Percentiles rank a stretch among this genome's conserved stretches.
Conservation (phyloP, 2,888 invertebrate genomes). For the Omphaloscelis lunosa region DNA sequence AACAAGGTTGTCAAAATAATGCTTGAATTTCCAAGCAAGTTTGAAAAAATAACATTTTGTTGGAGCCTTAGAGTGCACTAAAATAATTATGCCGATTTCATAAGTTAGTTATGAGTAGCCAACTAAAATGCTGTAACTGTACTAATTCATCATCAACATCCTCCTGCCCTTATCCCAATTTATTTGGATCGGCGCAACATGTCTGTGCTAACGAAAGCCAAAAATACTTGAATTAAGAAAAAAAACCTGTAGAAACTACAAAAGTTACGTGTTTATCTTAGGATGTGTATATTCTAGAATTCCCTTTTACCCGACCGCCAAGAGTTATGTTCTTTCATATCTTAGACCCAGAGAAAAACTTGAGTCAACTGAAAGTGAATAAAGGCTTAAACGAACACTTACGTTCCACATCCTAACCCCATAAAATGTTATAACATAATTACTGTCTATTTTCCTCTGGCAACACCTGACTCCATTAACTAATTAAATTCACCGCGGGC, state of each 20-base stretch:
- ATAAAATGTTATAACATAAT: constrained; percentile 50
- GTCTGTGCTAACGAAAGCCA: not conserved
- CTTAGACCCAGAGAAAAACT: not conserved
- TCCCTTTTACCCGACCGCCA: not conserved
- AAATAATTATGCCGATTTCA: not conserved
- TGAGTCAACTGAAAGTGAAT: not conserved
- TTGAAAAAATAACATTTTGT: not conserved
- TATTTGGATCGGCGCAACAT: not conserved
- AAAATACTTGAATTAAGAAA: not conserved
- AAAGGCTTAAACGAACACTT: not conserved
- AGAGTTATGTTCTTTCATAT: too few species aligned
- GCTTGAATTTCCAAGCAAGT: not conserved
- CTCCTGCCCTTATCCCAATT: not conserved
- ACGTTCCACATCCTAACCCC: not conserved
- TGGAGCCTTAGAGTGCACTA: not conserved
- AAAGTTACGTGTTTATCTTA: not conserved
- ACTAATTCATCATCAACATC: not conserved
- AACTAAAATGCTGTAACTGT: not conserved
- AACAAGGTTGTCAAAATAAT: not conserved
- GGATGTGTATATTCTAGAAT: not conserved
- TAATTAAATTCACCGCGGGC: constrained; percentile 56
- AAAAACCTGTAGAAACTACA: not conserved
- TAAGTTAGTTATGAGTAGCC: not conserved
- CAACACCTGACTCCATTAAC: constrained; percentile 62
- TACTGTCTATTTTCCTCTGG: constrained; percentile 47